Evolutionary conservation across 2,113 vertebrate species (phyloP), one percentile per base, ranked within the genome.

Genomic region (Antechinus flavipes): DNA sequence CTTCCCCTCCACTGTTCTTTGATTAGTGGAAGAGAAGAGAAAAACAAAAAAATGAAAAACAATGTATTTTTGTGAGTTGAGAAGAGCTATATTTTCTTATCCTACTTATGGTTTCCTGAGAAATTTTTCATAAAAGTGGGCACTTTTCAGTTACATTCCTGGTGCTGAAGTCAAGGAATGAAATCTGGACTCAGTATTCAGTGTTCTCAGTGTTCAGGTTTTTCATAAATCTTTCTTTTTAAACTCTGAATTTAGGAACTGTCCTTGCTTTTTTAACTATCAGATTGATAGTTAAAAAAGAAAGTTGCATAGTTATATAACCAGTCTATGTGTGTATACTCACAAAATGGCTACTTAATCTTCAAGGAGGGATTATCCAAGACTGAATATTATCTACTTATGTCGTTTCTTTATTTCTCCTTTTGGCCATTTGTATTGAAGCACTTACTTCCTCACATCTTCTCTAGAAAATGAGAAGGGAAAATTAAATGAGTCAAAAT

Each of bases 1-100:
- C 26, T 25, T 90, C 90, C 27, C 14, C 3, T 84, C 96, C 55
- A 92, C 92, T 56, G 96, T 96, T 97, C 90, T 68, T 94, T 42
- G 42, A 42, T 42, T 42, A 95, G 23, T 46, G 12, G 92, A 93
- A 54, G 94, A 23, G 30, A 96, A 96, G 49, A 96, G 11, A 2
- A 8, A 61, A 90, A 93, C 42, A 93, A 95, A 61, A 95, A 95
- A 96, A 90, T 53, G 22, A 30, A 8, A 90, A 91, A n/a, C 92
- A 30, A 54, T 68, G 2, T 92, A 92, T 58, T 95, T 94, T 61
- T 93, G 49, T 96, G 55, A 93, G 0, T 90, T 93, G 93, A 95
- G 84, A 46, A 94, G 42, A 94, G 11, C 14, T n/a, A 16, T 91
- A 76, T 8, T 93, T 46, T 94, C 52, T 76, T 35, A 8, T 30